These are phyloP conservation scores for Spea bombifrons DNA, from an alignment of 2,113 vertebrate genomes.

Conservation along the genomic window DNA sequence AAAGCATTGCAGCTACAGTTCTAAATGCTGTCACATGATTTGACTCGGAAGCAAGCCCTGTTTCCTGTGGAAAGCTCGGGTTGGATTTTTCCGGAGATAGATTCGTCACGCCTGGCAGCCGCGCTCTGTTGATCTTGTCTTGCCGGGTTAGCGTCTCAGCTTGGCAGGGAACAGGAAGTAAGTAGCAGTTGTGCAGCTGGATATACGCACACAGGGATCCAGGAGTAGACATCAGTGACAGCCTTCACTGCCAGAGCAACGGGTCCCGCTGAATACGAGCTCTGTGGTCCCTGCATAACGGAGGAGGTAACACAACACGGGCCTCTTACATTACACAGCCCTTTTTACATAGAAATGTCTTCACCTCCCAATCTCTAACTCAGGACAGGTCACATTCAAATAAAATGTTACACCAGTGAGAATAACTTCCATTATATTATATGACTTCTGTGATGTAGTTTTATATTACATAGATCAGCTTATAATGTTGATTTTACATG, in stretches of 20 bases:
- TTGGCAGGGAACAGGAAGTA: slow-evolving; percentile 40
- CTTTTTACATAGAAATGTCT: neutral
- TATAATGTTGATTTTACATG: too few species aligned
- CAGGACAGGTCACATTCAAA: too few species aligned
- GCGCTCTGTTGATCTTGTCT: slow-evolving; percentile 2
- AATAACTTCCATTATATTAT: too few species aligned
- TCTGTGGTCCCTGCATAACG: too few species aligned
- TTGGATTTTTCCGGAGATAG: neutral
- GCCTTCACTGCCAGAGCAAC: neutral
- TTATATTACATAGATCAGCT: too few species aligned
- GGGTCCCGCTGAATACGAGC: neutral
- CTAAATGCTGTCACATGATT: neutral
- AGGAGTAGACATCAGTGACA: neutral
- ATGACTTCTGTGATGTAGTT: too few species aligned
- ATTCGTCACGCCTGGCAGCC: neutral
- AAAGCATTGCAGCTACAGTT: too few species aligned
- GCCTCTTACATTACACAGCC: neutral
- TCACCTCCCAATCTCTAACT: neutral
- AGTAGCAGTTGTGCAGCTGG: neutral
- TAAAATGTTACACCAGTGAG: too few species aligned
- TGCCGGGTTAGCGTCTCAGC: neutral
- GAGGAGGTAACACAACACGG: slow-evolving; percentile 41
- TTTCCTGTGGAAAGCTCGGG: neutral
- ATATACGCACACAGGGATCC: neutral
- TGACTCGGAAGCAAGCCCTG: neutral